These are phyloP conservation scores for Aramus guarauna DNA, from an alignment of 2,113 vertebrate species.

Conservation along the genomic window DNA sequence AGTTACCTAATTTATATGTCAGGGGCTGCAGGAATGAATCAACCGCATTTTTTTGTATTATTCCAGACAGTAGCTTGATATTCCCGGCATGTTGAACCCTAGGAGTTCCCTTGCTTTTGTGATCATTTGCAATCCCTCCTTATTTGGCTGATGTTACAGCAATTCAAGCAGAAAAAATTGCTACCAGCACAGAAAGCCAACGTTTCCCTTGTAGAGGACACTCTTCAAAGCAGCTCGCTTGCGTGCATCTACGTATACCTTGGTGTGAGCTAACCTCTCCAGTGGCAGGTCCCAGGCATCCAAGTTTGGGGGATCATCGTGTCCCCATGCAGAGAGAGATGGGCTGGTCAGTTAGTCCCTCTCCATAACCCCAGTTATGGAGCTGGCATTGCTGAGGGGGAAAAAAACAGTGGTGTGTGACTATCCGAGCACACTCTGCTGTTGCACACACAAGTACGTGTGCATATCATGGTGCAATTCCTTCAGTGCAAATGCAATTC, in stretches of 20 bases:
- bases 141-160: conserved; percentile 27
- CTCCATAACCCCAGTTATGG: not conserved
- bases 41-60: conserved; percentile 12
- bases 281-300: not conserved
- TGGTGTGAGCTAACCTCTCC: not conserved
- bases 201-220: fast-evolving
- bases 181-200: not conserved
- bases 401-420: not conserved
- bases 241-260: fast-evolving
- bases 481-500: not conserved
- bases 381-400: not conserved
- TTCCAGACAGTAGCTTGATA: conserved; percentile 41
- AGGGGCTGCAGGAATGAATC: conserved; percentile 50
- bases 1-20: conserved; percentile 66
- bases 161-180: not conserved
- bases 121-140: not conserved
- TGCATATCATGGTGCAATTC: fast-evolving
- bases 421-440: not conserved
- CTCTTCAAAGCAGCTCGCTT: not conserved
- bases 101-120: conserved; percentile 49
- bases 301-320: fast-evolving
- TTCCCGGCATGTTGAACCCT: not conserved
- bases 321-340: not conserved
- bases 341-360: not conserved
- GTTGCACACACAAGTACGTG: not conserved